A percentile compares a stretch with the other conserved stretches of the same genome.
phyloP scores from a whole-genome alignment of 2,888 invertebrate species.

The Pharmacophagus antenor region DNA sequence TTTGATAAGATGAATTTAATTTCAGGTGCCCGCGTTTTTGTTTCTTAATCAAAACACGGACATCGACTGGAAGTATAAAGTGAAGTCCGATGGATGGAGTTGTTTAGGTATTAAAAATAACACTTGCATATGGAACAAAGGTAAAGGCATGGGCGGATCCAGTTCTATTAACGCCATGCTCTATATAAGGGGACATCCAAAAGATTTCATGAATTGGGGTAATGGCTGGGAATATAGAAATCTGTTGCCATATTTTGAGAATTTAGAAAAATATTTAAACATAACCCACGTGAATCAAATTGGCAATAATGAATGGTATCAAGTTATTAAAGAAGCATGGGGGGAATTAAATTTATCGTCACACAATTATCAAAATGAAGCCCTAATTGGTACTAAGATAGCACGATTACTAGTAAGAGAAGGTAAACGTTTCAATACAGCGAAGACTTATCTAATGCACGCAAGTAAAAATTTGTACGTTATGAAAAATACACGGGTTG shows the following conservation, averaged over 20 bases:
- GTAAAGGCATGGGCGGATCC: slow-evolving; percentile 83
- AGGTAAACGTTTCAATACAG: slow-evolving; percentile 74
- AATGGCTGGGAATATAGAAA: slow-evolving; percentile 78
- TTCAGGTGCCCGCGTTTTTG: slow-evolving; percentile 58
- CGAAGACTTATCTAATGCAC: slow-evolving; percentile 65
- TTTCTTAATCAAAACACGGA: slow-evolving; percentile 50
- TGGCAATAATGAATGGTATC: slow-evolving; percentile 44
- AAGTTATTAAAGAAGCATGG: slow-evolving; percentile 53
- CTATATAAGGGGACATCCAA: slow-evolving; percentile 78
- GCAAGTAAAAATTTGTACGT: slow-evolving; percentile 50
- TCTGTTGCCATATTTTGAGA: slow-evolving; percentile 63
- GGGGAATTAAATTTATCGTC: slow-evolving; percentile 55
- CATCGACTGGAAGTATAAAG: slow-evolving; percentile 79
- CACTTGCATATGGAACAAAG: slow-evolving; percentile 81
- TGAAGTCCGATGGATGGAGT: slow-evolving; percentile 54
- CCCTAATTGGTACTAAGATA: slow-evolving; percentile 68
- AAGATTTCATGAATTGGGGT: slow-evolving; percentile 81
- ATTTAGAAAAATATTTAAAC: slow-evolving; percentile 57
- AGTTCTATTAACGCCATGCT: slow-evolving; percentile 83
- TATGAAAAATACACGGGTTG: slow-evolving; percentile 73
- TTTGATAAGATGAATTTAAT: slow-evolving; percentile 25
- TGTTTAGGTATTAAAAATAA: slow-evolving; percentile 60
- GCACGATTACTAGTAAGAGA: slow-evolving; percentile 63
- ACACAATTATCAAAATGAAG: slow-evolving; percentile 46
- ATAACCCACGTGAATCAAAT: slow-evolving; percentile 33